Conservation (phyloP, 35 echinoderm and acorn worm species). For the Diadema setosum region DNA sequence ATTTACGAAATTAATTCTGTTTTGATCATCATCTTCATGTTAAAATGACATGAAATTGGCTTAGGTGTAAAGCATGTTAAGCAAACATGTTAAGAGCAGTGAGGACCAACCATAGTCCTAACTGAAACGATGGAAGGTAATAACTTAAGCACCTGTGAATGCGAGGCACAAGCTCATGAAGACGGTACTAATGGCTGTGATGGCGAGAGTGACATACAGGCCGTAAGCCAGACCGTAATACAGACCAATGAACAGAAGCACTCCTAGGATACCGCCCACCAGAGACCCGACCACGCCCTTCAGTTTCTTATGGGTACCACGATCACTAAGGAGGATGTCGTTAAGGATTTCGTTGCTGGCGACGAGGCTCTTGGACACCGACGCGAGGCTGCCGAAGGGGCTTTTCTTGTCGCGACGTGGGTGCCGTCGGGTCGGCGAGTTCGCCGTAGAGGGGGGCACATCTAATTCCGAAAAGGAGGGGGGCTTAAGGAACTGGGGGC, state of each 20-base stretch:
- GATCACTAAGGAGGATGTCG: constrained; percentile 75
- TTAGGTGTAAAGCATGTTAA: no score
- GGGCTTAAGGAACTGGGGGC: not conserved
- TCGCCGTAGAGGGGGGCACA: not conserved
- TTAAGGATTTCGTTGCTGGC: constrained; percentile 53
- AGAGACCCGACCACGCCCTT: constrained; percentile 65
- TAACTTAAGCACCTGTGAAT: constrained; percentile 57
- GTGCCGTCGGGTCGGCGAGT: constrained; percentile 1
- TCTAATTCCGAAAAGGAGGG: not conserved
- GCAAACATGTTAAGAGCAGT: no score
- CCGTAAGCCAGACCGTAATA: constrained; percentile 68
- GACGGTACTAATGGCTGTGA: constrained; percentile 47
- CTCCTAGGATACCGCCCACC: constrained; percentile 58
- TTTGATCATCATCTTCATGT: no score
- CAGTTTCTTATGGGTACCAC: constrained; percentile 44
- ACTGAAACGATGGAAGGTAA: no score
- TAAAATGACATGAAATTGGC: no score
- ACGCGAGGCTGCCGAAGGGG: constrained; percentile 35
- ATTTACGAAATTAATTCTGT: no score
- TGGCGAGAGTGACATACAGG: constrained; percentile 32
- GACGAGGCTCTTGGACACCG: constrained; percentile 18
- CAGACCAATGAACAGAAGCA: constrained; percentile 59
- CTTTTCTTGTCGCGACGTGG: not conserved
- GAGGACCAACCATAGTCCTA: no score
- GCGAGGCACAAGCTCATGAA: constrained; percentile 69